Base-by-base conservation (phyloP, 2,113 vertebrate species). In the Silurus glanis region DNA sequence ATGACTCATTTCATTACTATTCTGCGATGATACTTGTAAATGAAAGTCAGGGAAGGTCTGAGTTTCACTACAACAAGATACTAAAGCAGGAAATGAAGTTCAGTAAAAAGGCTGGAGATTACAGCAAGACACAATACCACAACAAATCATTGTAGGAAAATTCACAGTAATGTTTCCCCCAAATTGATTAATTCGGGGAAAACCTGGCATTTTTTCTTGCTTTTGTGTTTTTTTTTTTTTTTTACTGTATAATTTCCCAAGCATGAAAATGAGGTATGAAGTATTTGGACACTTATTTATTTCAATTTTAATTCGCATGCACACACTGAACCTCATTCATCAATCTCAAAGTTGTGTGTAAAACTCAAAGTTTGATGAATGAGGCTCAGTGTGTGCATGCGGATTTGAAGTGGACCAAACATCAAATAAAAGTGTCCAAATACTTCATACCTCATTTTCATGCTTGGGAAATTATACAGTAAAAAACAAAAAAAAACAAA, bases 91-190 rank as follows among this genome's bases (percentile, higher is more conserved):
- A 62, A 51, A 78, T 74, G 66, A 12, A 83, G 47, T 83, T 83
- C 81, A 74, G 8, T 80, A 67, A 72, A 74, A 72, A 51, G 23
- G 7, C 9, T 9, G 21, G 23, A 28, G 19, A 51, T 82, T 74
- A 81, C 85, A 72, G 37, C 74, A 56, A 79, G 61, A 85, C 28
- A 19, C 78, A 58, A 69, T 47, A 85, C 72, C 83, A 78, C 83
- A 85, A 84, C 5, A 75, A 25, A 49, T 84, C 25, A 16, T 53
- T 78, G 51, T 23, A 55, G 74, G 72, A 51, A 75, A n/a, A 23
- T n/a, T 23, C 21, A 51, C n/a, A 75, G 47, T 75, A 75, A 14
- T 21, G 21, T 75, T 74, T 75, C 72, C 72, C 72, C 72, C 49
- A 53, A 75, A 75, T 51, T 75, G 21, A 75, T 75, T 9, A 75